Conservation (phyloP, 2,113 vertebrate genomes). For the Gorilla gorilla region DNA sequence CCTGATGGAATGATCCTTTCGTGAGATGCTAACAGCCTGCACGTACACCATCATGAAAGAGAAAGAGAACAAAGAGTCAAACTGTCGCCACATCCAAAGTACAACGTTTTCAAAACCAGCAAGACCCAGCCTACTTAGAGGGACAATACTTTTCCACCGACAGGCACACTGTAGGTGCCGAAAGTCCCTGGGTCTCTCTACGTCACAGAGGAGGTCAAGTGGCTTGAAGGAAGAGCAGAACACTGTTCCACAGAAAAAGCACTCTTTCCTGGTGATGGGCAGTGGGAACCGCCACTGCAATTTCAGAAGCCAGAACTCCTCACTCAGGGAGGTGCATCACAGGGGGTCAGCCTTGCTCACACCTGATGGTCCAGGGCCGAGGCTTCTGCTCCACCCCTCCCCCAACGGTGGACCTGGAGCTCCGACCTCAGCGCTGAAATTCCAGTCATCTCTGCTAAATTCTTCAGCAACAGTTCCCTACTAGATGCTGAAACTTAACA, state of each 20-base stretch:
- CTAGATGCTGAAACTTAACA: constrained; percentile 16
- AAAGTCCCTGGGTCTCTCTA: neutral
- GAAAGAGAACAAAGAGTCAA: neutral
- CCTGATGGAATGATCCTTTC: neutral
- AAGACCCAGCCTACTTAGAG: neutral
- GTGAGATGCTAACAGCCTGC: neutral
- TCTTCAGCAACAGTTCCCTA: neutral
- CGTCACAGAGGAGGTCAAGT: neutral
- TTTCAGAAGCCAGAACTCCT: neutral
- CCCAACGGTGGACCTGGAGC: neutral
- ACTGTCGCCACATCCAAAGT: neutral
- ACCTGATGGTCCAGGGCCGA: neutral
- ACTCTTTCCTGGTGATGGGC: neutral
- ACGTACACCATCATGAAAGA: neutral
- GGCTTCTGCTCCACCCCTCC: neutral
- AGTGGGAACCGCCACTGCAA: neutral
- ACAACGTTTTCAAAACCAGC: neutral
- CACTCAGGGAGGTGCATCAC: neutral
- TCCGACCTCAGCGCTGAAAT: neutral
- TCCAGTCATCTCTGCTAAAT: neutral
- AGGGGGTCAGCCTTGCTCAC: neutral
- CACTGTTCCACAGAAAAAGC: neutral
- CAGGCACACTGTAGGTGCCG: neutral
- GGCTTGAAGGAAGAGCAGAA: neutral
- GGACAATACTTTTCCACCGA: neutral